These are phyloP conservation scores for Calonectris borealis DNA, from an alignment of 2,113 vertebrate genomes.

Conservation along the genomic window DNA sequence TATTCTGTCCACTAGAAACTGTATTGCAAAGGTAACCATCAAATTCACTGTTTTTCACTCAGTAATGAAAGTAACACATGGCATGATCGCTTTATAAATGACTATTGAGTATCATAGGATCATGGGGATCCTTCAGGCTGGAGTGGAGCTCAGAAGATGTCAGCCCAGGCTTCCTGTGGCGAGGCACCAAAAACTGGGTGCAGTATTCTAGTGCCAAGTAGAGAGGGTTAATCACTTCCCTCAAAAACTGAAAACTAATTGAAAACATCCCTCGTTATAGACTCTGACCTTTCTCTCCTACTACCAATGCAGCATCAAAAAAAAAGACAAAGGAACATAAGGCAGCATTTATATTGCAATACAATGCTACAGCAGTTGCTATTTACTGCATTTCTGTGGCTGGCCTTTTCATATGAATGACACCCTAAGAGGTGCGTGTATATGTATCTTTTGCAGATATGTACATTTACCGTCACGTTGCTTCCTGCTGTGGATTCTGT, in stretches of 20 bases:
- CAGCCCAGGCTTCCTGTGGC: neutral
- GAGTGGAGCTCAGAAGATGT: neutral
- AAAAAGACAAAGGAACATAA: neutral
- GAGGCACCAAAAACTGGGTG: neutral
- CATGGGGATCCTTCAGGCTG: neutral
- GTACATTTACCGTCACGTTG: slow-evolving; percentile 71
- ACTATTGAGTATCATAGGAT: neutral
- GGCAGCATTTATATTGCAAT: neutral
- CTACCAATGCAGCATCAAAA: neutral
- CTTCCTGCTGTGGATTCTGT: slow-evolving; percentile 44
- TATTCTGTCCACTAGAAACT: neutral
- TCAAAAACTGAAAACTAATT: neutral
- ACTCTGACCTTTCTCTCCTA: neutral
- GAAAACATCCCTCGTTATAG: neutral
- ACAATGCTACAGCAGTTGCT: neutral
- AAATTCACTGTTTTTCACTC: neutral
- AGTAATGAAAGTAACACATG: neutral
- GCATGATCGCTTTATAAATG: neutral
- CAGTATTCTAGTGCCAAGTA: neutral
- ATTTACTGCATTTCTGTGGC: neutral
- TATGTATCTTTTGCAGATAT: neutral
- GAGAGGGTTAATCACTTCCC: neutral
- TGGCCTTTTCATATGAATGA: neutral
- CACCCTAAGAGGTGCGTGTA: neutral
- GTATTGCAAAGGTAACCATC: neutral